Evolutionary conservation across 2,888 invertebrate species (phyloP).

Genomic region (Trypoxylon attenuatum): DNA sequence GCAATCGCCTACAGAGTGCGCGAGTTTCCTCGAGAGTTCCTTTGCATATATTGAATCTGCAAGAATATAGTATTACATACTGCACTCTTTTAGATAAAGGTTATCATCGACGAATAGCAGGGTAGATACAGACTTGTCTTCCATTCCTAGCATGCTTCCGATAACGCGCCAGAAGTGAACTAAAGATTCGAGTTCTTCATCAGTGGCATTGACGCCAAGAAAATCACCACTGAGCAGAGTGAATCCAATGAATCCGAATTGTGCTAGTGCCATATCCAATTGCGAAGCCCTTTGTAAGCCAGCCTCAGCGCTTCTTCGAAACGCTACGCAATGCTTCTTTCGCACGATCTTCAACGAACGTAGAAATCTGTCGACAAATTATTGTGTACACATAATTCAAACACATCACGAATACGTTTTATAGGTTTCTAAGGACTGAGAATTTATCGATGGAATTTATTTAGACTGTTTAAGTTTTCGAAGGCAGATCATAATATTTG

Average conservation of each 20-base stretch:
- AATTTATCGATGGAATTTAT: no score
- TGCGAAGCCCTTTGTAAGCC: slow-evolving; percentile 82
- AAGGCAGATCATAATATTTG: slow-evolving; percentile 8
- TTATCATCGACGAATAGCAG: background rate
- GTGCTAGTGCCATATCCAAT: slow-evolving; percentile 89
- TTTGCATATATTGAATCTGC: slow-evolving; percentile 83
- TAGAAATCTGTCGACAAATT: slow-evolving; percentile 79
- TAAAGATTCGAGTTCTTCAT: slow-evolving; percentile 83
- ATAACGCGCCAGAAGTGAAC: slow-evolving; percentile 90
- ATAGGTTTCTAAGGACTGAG: no score
- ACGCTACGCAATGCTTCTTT: slow-evolving; percentile 81
- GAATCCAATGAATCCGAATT: slow-evolving; percentile 91
- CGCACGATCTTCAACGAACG: slow-evolving; percentile 82
- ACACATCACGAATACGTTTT: no score
- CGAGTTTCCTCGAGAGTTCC: slow-evolving; percentile 80
- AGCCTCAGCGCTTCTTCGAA: slow-evolving; percentile 75
- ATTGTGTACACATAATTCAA: no score
- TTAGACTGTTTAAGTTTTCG: no score
- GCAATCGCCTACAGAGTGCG: slow-evolving; percentile 76
- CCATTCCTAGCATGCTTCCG: slow-evolving; percentile 87
- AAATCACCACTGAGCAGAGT: slow-evolving; percentile 79
- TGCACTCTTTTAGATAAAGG: background rate
- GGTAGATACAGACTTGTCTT: slow-evolving; percentile 79
- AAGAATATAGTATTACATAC: background rate
- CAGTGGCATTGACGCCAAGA: slow-evolving; percentile 80